Percentiles rank a stretch among this genome's conserved stretches.
These are phyloP conservation scores for Pseudorhombus dupliciocellatus DNA, from an alignment of 2,113 vertebrate genomes.

Conservation along the genomic window DNA sequence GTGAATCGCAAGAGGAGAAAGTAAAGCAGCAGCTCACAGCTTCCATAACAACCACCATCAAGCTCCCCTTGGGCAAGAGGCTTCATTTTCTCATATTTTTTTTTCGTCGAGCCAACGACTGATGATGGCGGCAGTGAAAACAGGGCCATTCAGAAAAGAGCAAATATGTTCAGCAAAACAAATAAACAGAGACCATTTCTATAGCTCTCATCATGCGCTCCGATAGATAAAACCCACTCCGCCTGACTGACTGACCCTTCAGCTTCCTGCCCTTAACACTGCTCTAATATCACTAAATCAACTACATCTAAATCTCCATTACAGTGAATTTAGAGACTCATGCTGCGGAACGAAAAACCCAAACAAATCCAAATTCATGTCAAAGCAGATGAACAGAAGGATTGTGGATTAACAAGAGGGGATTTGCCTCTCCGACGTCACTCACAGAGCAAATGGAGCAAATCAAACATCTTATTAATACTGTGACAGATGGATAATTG, in stretches of 20 bases:
- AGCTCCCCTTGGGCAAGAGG: constrained; percentile 32
- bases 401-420: constrained; percentile 77
- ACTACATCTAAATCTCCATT: constrained; percentile 68
- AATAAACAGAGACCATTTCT: constrained; percentile 7
- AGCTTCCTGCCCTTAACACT: constrained; percentile 38
- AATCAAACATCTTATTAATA: constrained; percentile 81
- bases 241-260: constrained; percentile 18
- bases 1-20: constrained; percentile 40
- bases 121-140: constrained; percentile 40
- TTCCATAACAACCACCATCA: constrained; percentile 60
- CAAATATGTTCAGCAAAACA: not conserved
- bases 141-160: constrained; percentile 20
- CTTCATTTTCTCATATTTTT: constrained; percentile 49
- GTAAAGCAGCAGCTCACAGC: constrained; percentile 45
- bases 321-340: constrained; percentile 59
- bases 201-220: constrained; percentile 13
- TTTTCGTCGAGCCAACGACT: constrained; percentile 30
- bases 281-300: constrained; percentile 62
- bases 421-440: constrained; percentile 75
- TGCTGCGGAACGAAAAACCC: constrained; percentile 59
- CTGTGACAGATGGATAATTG: constrained; percentile 78
- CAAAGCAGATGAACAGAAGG: constrained; percentile 79
- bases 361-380: constrained; percentile 77
- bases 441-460: constrained; percentile 68
- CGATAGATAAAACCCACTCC: constrained; percentile 11